Evolutionary conservation across 2,888 invertebrate genomes (phyloP), one percentile per base, ranked within the genome.

Genomic region (Ceramica pisi): DNA sequence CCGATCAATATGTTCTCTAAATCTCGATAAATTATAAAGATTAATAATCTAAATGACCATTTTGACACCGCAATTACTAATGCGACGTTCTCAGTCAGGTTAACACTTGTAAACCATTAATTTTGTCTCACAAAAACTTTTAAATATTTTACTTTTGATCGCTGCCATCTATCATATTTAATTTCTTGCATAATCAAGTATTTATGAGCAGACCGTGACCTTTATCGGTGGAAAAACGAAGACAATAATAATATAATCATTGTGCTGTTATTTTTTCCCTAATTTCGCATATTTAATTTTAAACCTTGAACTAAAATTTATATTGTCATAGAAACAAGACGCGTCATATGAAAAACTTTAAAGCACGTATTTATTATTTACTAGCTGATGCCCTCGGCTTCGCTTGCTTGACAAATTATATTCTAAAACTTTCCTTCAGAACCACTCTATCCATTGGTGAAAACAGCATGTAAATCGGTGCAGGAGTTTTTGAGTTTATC

Each of bases 1-100:
- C 38, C 23, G 23, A 38, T 63, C 19, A 0, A 51, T 21, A 35
- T 10, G 38, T 9, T 38, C 38, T 38, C 38, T 9, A 38, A 38
- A 38, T 2, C 38, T 38, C 38, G 10, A 26, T 26, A 4, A 26
- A 26, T 26, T n/a, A 71, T 21, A n/a, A 2, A 51, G 4, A 1
- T n/a, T n/a, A n/a, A n/a, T n/a, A n/a, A 1, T 41, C 12, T 41
- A 21, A 44, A 38, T n/a, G 12, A 16, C 41, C 31, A 12, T 53
- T n/a, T 48, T 16, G 31, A 75, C 41, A n/a, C 23, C 8, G 8
- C 38, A 44, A 19, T 35, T 31, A 35, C 12, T 72, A n/a, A 72
- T 61, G 5, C 7, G 46, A n/a, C 46, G 63, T 48, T 53, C 41
- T 9, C 7, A 19, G 21, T 44, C 35, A 26, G n/a, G 44, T 57